phyloP scores from a whole-genome alignment of 2,888 invertebrate species.

The Schrankia costaestrigalis region DNA sequence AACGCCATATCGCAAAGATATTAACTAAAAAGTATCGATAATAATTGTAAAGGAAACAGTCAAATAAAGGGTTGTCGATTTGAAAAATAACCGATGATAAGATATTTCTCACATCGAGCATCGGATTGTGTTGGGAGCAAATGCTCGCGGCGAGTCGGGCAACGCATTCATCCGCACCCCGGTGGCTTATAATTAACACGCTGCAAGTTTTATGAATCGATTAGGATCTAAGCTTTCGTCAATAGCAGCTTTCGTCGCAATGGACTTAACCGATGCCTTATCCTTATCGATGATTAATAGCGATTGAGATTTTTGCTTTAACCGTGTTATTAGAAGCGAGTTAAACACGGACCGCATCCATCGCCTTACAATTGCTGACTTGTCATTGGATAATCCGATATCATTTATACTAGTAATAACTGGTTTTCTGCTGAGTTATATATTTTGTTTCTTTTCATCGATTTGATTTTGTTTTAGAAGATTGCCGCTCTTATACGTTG shows the following conservation, averaged over 20 bases:
- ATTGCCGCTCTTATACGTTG: no score
- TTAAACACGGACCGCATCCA: constrained; percentile 55
- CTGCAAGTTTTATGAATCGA: constrained; percentile 79
- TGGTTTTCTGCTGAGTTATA: constrained; percentile 19
- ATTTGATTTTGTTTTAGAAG: constrained; percentile 3
- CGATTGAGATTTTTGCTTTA: constrained; percentile 74
- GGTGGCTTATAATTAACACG: constrained; percentile 81
- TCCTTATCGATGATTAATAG: constrained; percentile 78
- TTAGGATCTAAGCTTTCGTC: constrained; percentile 81
- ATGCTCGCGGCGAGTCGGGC: constrained; percentile 49
- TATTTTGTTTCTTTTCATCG: constrained; percentile 9
- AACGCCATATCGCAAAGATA: constrained; percentile 20
- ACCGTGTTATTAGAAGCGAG: constrained; percentile 69
- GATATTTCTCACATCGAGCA: constrained; percentile 64
- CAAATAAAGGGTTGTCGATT: constrained; percentile 62
- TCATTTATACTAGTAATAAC: constrained; percentile 49
- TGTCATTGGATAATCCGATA: constrained; percentile 60
- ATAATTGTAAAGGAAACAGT: constrained; percentile 62
- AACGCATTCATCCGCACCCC: constrained; percentile 58
- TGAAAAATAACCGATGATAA: constrained; percentile 64
- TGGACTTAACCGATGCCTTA: constrained; percentile 64
- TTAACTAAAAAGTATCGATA: constrained; percentile 46
- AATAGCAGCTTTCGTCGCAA: constrained; percentile 75
- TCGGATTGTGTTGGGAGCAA: constrained; percentile 47
- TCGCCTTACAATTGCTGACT: constrained; percentile 64